phyloP scores from a whole-genome alignment of 1,140 invertebrate species.

The Oryzaephilus surinamensis region DNA sequence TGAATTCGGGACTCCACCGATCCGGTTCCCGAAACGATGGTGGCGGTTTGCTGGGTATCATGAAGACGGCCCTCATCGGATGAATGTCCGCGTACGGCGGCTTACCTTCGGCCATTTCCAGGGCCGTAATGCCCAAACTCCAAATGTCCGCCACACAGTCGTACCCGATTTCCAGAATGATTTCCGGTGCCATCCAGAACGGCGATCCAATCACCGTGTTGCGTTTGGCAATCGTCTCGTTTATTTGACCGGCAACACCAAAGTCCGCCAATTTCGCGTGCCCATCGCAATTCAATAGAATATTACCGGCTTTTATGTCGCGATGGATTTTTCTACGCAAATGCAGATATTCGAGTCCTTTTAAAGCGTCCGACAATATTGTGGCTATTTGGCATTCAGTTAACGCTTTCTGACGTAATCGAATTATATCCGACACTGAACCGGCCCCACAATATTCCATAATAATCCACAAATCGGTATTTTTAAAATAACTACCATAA shows the following conservation, averaged over 20 bases:
- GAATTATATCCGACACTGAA: slow-evolving; percentile 98
- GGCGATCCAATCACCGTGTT: slow-evolving; percentile 97
- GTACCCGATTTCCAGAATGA: slow-evolving; percentile 99
- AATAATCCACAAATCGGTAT: slow-evolving; percentile 98
- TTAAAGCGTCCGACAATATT: slow-evolving; percentile 88
- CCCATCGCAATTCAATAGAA: slow-evolving; percentile 95
- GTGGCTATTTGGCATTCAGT: slow-evolving; percentile 96
- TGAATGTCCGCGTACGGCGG: slow-evolving; percentile 98
- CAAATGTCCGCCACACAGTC: slow-evolving; percentile 99
- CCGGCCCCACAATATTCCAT: slow-evolving; percentile 99
- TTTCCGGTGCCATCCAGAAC: slow-evolving; percentile 99
- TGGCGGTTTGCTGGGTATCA: slow-evolving; percentile 98
- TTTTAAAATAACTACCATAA: slow-evolving; percentile 99
- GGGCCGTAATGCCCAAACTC: slow-evolving; percentile 93
- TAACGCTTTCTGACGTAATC: slow-evolving; percentile 89
- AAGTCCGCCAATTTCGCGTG: slow-evolving; percentile 98
- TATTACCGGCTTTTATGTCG: slow-evolving; percentile 97
- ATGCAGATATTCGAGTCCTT: slow-evolving; percentile 95
- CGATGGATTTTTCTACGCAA: slow-evolving; percentile 90
- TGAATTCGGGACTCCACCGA: slow-evolving; percentile 92
- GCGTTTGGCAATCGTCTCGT: slow-evolving; percentile 98
- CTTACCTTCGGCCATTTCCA: slow-evolving; percentile 99
- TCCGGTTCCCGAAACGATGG: slow-evolving; percentile 95
- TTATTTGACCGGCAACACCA: slow-evolving; percentile 96
- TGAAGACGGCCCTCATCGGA: slow-evolving; percentile 99